Percentiles rank a stretch among this genome's conserved stretches.
Conservation (phyloP, 2,797 vertebrate genomes). For the Smutsia gigantea region DNA sequence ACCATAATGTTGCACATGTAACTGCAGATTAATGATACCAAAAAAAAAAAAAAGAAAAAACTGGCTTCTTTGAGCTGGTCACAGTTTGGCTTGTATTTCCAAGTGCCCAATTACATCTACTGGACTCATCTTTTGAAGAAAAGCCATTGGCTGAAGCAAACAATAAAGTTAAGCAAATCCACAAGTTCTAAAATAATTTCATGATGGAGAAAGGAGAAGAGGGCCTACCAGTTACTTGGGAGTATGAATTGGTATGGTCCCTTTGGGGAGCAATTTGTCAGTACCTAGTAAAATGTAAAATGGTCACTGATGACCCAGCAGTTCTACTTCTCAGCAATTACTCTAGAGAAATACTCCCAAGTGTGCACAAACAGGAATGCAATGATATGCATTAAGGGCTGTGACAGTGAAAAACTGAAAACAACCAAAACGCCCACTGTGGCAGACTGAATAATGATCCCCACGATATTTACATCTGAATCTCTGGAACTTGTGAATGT, state of each 20-base stretch:
- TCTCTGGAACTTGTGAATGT: neutral
- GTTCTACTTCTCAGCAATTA: neutral
- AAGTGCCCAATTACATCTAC: neutral
- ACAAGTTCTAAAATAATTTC: neutral
- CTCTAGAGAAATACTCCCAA: conserved; percentile 8
- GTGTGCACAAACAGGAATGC: neutral
- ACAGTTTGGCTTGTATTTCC: neutral
- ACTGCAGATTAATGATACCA: too few relatives aligned
- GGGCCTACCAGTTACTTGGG: neutral
- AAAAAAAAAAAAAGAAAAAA: too few relatives aligned
- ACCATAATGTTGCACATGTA: too few relatives aligned
- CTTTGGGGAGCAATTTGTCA: neutral
- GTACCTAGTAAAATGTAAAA: conserved; percentile 26
- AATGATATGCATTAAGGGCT: neutral
- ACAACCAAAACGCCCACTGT: neutral
- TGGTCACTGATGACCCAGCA: neutral
- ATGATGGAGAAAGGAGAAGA: neutral
- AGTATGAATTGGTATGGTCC: neutral
- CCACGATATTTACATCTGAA: neutral
- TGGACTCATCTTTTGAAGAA: neutral
- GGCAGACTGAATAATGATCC: neutral
- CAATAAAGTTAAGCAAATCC: conserved; percentile 9
- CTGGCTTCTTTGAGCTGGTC: neutral
- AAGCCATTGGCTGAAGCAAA: neutral
- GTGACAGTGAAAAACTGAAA: neutral